Percentiles rank a stretch among this genome's conserved stretches.
Evolutionary conservation across 2,888 invertebrate genomes (phyloP).

Genomic region (Cancer borealis): DNA sequence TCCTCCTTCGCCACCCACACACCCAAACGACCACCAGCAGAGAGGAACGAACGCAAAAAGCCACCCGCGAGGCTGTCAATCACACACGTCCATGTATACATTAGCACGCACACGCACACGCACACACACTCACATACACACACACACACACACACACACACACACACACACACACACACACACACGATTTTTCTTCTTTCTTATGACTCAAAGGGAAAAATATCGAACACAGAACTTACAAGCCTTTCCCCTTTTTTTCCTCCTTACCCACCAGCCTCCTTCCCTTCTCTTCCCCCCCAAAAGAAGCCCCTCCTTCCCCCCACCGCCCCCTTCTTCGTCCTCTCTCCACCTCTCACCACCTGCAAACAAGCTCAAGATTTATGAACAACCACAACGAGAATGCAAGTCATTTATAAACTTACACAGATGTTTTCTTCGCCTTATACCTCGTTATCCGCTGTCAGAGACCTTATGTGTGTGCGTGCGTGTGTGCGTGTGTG

Average conservation of each 20-base stretch:
- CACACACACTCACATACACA: not conserved
- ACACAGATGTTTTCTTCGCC: too few relatives aligned
- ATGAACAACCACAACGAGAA: not conserved
- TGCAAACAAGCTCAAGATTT: slow-evolving; percentile 12
- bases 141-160: slow-evolving; percentile 12
- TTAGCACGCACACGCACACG: not conserved
- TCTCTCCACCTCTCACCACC: slow-evolving; percentile 11
- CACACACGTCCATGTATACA: not conserved
- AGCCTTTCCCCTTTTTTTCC: not conserved
- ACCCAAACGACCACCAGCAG: not conserved
- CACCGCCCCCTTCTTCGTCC: not conserved
- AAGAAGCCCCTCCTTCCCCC: not conserved
- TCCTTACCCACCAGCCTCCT: not conserved
- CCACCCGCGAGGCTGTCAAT: not conserved
- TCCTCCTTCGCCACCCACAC: not conserved
- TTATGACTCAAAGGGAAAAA: not conserved
- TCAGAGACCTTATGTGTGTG: too few relatives aligned
- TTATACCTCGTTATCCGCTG: too few relatives aligned
- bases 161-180: slow-evolving; percentile 32
- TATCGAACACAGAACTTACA: not conserved
- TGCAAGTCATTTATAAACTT: not conserved
- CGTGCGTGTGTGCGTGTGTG: too few relatives aligned
- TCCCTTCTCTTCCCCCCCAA: not conserved
- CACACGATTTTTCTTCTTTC: not conserved
- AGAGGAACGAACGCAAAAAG: not conserved